phyloP scores from a whole-genome alignment of 37 sponge, comb jelly and placozoan species.

The Bolinopsis microptera region DNA sequence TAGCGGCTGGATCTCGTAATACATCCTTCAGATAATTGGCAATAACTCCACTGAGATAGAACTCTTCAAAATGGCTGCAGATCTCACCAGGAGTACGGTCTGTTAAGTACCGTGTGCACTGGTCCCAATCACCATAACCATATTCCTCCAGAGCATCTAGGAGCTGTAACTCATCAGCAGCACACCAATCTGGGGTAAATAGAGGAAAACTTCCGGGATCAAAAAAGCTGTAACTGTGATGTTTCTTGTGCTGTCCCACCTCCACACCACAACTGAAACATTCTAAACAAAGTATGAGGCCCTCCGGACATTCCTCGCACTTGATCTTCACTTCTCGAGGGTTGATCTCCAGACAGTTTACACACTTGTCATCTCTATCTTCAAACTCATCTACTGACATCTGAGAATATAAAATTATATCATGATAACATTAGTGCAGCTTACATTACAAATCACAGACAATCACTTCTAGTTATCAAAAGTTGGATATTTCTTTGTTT shows the following conservation, averaged over 20 bases:
- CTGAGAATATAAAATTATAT: no score
- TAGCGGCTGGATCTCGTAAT: neutral
- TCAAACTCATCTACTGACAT: constrained; percentile 63
- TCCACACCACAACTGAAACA: constrained; percentile 60
- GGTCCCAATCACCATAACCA: constrained; percentile 57
- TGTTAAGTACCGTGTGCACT: neutral
- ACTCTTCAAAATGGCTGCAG: constrained; percentile 58
- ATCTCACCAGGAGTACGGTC: constrained; percentile 28
- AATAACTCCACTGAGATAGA: constrained; percentile 27
- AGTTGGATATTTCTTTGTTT: no score
- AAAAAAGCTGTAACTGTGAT: constrained; percentile 28
- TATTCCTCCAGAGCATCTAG: constrained; percentile 51
- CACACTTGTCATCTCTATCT: constrained; percentile 63
- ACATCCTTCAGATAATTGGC: neutral
- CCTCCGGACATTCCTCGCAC: constrained; percentile 30
- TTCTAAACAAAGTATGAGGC: constrained; percentile 28
- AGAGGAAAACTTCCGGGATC: constrained; percentile 55
- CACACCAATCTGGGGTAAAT: constrained; percentile 47
- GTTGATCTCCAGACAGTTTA: constrained; percentile 52
- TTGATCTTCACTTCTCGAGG: constrained; percentile 48
- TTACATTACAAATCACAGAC: no score
- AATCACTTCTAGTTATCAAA: no score
- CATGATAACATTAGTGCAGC: no score
- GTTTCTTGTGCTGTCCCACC: constrained; percentile 18
- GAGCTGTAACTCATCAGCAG: constrained; percentile 53